Conservation (phyloP, 2,113 vertebrate genomes). For the Callorhinus ursinus region DNA sequence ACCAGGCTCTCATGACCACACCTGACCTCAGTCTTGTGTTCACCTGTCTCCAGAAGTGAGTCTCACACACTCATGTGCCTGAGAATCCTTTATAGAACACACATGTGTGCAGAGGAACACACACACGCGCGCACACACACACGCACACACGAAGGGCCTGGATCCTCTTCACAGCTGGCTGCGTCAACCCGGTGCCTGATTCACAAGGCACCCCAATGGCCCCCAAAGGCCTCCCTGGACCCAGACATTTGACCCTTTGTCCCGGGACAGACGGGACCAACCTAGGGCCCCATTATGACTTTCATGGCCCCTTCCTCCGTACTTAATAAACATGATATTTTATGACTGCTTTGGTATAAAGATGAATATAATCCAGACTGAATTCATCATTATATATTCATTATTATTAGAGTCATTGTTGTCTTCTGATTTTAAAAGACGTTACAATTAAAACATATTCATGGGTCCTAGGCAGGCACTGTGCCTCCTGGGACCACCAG, state of each 20-base stretch:
- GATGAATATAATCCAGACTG: background rate
- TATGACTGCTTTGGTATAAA: background rate
- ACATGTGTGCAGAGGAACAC: background rate
- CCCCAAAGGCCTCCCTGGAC: background rate
- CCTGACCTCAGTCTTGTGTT: background rate
- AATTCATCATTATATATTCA: background rate
- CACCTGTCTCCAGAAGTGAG: rapidly evolving
- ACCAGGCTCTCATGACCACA: rapidly evolving
- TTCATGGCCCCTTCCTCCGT: background rate
- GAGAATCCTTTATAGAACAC: background rate
- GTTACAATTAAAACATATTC: background rate
- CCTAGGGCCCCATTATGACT: background rate
- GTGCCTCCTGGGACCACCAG: rapidly evolving
- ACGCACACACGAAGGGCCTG: background rate
- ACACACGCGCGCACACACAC: background rate
- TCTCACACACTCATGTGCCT: background rate
- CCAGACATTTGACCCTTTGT: background rate
- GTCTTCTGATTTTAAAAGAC: constrained; percentile 18
- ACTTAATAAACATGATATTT: background rate
- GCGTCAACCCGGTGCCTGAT: background rate
- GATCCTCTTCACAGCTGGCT: background rate
- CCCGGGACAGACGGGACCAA: background rate
- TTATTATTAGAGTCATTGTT: background rate
- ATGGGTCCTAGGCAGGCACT: background rate
- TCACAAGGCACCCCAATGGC: background rate